phyloP scores from a whole-genome alignment of 1,140 invertebrate genomes.

The Ceratitis capitata region DNA sequence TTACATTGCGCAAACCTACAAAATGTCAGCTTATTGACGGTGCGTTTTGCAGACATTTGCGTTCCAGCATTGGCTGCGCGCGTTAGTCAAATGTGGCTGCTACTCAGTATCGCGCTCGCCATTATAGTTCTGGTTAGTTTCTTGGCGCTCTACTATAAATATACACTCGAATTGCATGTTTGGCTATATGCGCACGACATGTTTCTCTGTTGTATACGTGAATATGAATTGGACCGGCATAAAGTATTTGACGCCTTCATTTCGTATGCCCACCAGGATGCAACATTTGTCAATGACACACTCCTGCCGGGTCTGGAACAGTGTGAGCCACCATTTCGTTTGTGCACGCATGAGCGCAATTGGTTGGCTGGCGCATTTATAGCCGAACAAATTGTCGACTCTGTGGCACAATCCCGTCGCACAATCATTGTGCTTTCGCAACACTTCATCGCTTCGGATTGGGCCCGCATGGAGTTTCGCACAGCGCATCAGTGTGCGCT shows the following conservation, averaged over 20 bases:
- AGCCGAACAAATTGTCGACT: constrained; percentile 68
- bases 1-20: background rate
- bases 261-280: constrained; percentile 76
- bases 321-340: background rate
- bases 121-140: constrained; percentile 53
- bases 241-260: constrained; percentile 88
- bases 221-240: constrained; percentile 79
- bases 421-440: constrained; percentile 85
- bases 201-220: constrained; percentile 75
- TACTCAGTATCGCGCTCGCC: background rate
- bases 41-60: constrained; percentile 46
- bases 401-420: constrained; percentile 56
- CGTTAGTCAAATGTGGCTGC: background rate
- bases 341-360: constrained; percentile 83
- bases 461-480: constrained; percentile 87
- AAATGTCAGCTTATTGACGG: constrained; percentile 67
- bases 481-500: constrained; percentile 81
- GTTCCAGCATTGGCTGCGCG: background rate
- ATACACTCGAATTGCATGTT: constrained; percentile 73
- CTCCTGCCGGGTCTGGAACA: background rate
- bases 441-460: constrained; percentile 83
- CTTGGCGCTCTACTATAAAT: constrained; percentile 71
- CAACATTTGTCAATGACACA: background rate
- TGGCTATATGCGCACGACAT: constrained; percentile 77
- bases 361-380: constrained; percentile 83